Conservation (phyloP, 2,113 vertebrate species). For the Xiphophorus maculatus region DNA sequence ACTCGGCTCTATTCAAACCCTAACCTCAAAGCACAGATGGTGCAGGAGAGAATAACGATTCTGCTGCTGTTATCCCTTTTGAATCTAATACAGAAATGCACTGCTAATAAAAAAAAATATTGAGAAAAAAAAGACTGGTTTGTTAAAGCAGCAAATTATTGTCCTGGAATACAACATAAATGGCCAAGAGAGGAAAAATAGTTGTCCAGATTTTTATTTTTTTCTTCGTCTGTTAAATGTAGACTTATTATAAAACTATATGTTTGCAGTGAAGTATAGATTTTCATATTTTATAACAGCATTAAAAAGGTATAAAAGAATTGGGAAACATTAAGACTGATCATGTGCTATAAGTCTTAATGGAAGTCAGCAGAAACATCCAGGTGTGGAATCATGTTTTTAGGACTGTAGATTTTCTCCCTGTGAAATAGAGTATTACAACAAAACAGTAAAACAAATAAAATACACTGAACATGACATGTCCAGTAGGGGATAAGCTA, state of each 20-base stretch:
- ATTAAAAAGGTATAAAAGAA: no score
- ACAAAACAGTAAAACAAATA: no score
- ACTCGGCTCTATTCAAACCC: constrained; percentile 76
- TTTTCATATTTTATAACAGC: not conserved
- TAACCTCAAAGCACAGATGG: constrained; percentile 82
- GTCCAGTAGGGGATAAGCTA: not conserved
- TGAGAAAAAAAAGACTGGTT: constrained; percentile 16
- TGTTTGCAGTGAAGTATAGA: not conserved
- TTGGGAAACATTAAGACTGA: no score
- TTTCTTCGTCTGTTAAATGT: not conserved
- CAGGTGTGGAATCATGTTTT: not conserved
- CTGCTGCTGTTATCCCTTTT: constrained; percentile 21
- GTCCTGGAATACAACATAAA: constrained; percentile 21
- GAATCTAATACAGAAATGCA: constrained; percentile 22
- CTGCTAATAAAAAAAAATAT: not conserved
- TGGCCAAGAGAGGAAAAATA: not conserved
- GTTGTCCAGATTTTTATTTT: not conserved
- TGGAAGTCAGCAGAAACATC: not conserved
- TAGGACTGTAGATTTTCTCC: no score
- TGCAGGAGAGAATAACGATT: constrained; percentile 82
- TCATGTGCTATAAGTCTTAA: not conserved
- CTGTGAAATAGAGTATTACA: no score
- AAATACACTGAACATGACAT: not conserved
- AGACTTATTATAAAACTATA: not conserved
- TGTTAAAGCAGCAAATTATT: constrained; percentile 12